A percentile compares a stretch with the other conserved stretches of the same genome.
Evolutionary conservation across 2,888 invertebrate species (phyloP).

Genomic region (Pocota personata): DNA sequence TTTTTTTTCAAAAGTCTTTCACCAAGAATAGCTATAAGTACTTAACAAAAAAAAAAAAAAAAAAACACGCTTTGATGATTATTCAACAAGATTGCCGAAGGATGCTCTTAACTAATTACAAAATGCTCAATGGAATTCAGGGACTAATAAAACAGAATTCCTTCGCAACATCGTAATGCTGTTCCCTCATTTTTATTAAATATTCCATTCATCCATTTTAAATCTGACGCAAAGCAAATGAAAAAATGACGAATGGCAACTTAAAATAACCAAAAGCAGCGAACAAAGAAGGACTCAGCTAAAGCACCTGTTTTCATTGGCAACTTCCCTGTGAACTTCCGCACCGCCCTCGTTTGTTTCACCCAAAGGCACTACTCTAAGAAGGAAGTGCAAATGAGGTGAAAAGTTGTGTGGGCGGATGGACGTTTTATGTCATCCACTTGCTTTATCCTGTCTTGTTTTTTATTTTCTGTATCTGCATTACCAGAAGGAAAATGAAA

Average conservation of each 20-base stretch:
- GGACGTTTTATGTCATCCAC: conserved; percentile 28
- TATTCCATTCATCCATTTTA: conserved; percentile 39
- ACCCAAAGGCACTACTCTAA: conserved; percentile 11
- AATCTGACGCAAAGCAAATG: conserved; percentile 1
- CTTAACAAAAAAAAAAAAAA: too few relatives aligned
- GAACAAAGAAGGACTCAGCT: conserved; percentile 19
- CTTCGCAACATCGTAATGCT: background rate
- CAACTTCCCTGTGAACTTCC: conserved; percentile 3
- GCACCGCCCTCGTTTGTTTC: background rate
- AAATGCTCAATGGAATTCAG: conserved; percentile 9
- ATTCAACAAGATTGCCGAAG: conserved; percentile 23
- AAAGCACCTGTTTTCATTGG: conserved; percentile 60
- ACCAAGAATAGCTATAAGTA: too few relatives aligned
- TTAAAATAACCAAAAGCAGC: background rate
- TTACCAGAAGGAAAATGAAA: conserved; percentile 19
- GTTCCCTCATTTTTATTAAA: background rate
- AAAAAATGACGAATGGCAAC: conserved; percentile 34
- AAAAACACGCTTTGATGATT: conserved; percentile 32
- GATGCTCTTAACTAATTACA: conserved; percentile 50
- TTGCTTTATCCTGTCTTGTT: conserved; percentile 4
- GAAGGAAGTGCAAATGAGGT: conserved; percentile 57
- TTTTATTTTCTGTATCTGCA: conserved; percentile 20
- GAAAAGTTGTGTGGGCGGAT: conserved; percentile 42
- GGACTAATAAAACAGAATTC: conserved; percentile 33
- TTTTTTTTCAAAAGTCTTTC: background rate